A percentile compares a stretch with the other conserved stretches of the same genome.
Evolutionary conservation across 2,888 invertebrate genomes (phyloP).

Genomic region (Chrysolina americana): DNA sequence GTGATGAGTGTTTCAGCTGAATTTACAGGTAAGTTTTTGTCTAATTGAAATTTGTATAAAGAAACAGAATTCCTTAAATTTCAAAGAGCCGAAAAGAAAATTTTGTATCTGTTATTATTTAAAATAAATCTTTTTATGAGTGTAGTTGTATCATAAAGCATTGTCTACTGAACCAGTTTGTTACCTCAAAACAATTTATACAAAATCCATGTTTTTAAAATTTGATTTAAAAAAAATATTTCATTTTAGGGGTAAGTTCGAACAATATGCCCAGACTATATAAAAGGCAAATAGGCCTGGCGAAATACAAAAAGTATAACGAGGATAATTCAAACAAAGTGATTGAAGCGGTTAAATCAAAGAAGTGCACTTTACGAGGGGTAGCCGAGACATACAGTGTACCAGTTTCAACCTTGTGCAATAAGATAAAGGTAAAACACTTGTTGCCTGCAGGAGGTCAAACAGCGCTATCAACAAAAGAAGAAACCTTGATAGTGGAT

Average conservation of each 20-base stretch:
- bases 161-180: neutral
- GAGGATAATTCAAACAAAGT: neutral
- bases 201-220: slow-evolving; percentile 6
- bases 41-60: too few relatives aligned
- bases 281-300: too few relatives aligned
- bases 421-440: neutral
- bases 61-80: too few relatives aligned
- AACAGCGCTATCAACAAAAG: too few relatives aligned
- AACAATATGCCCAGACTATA: too few relatives aligned
- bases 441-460: too few relatives aligned
- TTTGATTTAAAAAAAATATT: neutral
- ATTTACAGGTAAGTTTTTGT: too few relatives aligned
- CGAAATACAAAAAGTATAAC: neutral
- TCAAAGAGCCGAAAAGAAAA: neutral
- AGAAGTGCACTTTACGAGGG: slow-evolving; percentile 2
- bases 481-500: too few relatives aligned
- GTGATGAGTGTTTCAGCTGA: too few relatives aligned
- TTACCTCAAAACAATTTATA: slow-evolving; percentile 2
- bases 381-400: neutral
- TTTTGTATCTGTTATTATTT: neutral
- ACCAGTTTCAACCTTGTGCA: neutral
- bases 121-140: slow-evolving; percentile 7
- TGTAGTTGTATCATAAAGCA: neutral
- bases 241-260: too few relatives aligned
- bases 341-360: neutral